phyloP scores from a whole-genome alignment of 2,888 invertebrate species.

The Andrena bicolor region DNA sequence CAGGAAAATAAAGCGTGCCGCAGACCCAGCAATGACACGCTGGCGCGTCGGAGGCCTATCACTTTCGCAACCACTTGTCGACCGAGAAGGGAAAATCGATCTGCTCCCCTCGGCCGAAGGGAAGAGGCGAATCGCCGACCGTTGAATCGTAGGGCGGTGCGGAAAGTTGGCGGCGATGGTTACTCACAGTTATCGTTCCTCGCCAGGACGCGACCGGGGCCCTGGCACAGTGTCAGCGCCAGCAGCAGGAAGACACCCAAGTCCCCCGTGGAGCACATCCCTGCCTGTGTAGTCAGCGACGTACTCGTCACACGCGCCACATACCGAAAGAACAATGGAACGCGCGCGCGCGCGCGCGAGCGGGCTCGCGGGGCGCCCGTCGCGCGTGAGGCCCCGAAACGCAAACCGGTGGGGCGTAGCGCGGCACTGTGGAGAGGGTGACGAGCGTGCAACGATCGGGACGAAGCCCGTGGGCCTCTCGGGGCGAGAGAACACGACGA shows the following conservation, averaged over 20 bases:
- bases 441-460: too few species aligned
- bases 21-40: constrained; percentile 4
- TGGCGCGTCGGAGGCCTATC: neutral
- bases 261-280: constrained; percentile 62
- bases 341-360: neutral
- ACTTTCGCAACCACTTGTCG: constrained; percentile 41
- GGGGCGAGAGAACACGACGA: constrained; percentile 20
- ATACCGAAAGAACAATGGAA: constrained; percentile 3
- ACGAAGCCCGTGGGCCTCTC: neutral
- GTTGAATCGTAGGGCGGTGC: neutral
- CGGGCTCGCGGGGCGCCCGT: neutral
- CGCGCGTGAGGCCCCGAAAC: too few species aligned
- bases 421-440: too few species aligned
- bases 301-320: constrained; percentile 57
- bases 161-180: neutral
- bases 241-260: constrained; percentile 65
- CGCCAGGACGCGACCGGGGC: constrained; percentile 59
- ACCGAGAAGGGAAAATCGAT: constrained; percentile 2
- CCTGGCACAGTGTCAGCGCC: constrained; percentile 63
- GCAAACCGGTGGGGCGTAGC: too few species aligned
- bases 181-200: constrained; percentile 81
- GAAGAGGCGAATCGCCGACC: neutral
- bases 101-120: neutral
- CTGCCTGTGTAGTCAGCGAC: constrained; percentile 28
- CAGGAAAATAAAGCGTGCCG: constrained; percentile 1